Base-by-base conservation (phyloP, 2,113 vertebrate species). In the Porphyrio hochstetteri region DNA sequence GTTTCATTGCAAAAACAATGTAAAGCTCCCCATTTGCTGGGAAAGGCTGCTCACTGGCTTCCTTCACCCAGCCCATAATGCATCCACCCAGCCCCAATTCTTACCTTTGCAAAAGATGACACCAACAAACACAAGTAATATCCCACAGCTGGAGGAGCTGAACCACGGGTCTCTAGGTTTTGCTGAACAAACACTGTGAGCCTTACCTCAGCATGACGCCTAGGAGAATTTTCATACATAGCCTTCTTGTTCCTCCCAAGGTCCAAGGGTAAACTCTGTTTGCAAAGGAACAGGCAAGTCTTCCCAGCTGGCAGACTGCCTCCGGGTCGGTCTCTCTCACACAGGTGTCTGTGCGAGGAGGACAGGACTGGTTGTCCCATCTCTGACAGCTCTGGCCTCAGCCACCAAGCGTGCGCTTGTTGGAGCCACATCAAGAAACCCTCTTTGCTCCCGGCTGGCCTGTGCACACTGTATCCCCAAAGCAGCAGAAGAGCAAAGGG, bases 1-100 rank as follows among this genome's bases (percentile, higher is more conserved):
- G 64, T 82, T 79, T 82, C 88, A 93, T 46, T 78, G 57, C 68
- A 86, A 81, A 92, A 75, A 86, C 57, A 78, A 93, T 31, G 20
- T 42, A 71, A 88, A 93, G 57, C 55, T 93, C 90, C 42, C n/a
- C 0, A 0, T 63, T 68, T 4, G 3, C 40, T 55, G 13, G 27
- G 61, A 74, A 81, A 25, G 64, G 40, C 67, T 27, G 46, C n/a
- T 88, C 74, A 5, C 0, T 20, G 82, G 4, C 50, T 93, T 88
- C 65, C 31, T 15, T 67, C 75, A 59, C 4, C 29, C 88, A 82
- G 20, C 40, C 27, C 50, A 23, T 10, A 42, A 64, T 5, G 4
- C 48, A 55, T 2, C 38, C 53, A 50, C 10, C 15, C 82, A 81
- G 29, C 53, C 11, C 59, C 38, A 36, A 31, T 3, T 46, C 69